phyloP scores from a whole-genome alignment of 2,888 invertebrate species.

The Mythimna lalbum region DNA sequence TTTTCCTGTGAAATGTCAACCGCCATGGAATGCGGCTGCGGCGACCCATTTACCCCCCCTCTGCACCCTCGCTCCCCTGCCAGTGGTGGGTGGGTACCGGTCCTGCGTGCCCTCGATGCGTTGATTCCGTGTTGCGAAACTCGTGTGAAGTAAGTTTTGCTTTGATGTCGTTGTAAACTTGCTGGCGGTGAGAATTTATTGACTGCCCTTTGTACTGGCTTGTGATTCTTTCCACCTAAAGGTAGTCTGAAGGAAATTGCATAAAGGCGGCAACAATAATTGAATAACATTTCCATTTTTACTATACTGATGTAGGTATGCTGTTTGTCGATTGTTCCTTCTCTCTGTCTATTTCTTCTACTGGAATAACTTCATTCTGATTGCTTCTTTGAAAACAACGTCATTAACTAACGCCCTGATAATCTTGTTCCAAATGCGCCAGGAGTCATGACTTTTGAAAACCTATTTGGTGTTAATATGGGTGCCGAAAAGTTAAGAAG shows the following conservation, averaged over 20 bases:
- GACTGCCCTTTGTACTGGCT: background rate
- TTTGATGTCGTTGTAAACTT: slow-evolving; percentile 59
- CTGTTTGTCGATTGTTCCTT: too few species aligned
- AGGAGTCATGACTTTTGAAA: slow-evolving; percentile 24
- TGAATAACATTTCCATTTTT: too few species aligned
- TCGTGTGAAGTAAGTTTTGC: slow-evolving; percentile 63
- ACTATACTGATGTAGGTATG: too few species aligned
- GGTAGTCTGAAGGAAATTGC: background rate
- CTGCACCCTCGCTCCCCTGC: slow-evolving; percentile 68
- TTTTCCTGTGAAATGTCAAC: slow-evolving; percentile 81
- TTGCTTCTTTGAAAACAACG: slow-evolving; percentile 1
- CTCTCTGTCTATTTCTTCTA: too few species aligned
- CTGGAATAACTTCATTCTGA: background rate
- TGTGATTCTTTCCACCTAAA: background rate
- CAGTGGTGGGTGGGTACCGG: slow-evolving; percentile 79
- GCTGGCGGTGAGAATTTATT: slow-evolving; percentile 29
- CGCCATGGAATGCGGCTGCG: slow-evolving; percentile 82
- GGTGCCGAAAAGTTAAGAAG: background rate
- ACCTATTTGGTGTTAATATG: background rate
- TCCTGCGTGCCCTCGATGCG: slow-evolving; percentile 85
- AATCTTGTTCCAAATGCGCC: background rate
- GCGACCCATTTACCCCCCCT: slow-evolving; percentile 83
- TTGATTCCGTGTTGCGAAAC: slow-evolving; percentile 83
- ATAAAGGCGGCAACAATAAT: background rate
- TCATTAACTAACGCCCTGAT: slow-evolving; percentile 13